phyloP scores from a whole-genome alignment of 2,113 vertebrate genomes.

The Pan troglodytes region DNA sequence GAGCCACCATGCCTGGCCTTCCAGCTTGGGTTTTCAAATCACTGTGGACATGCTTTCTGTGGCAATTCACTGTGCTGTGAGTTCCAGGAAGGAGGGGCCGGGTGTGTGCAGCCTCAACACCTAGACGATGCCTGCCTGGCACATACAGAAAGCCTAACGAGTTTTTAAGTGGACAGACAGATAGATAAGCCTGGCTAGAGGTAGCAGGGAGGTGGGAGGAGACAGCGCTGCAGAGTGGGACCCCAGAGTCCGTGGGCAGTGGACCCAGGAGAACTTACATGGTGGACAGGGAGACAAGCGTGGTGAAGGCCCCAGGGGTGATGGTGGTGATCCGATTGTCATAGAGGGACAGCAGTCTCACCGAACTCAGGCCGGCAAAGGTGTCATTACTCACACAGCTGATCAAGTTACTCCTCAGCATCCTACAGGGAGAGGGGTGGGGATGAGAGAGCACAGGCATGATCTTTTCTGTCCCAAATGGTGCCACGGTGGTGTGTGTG shows the following conservation, averaged over 20 bases:
- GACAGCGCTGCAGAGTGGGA: background rate
- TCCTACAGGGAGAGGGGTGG: slow-evolving; percentile 82
- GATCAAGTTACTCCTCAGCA: slow-evolving; percentile 97
- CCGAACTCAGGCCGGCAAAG: slow-evolving; percentile 95
- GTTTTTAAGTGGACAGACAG: background rate
- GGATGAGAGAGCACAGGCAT: no score
- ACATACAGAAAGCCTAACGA: background rate
- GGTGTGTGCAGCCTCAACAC: background rate
- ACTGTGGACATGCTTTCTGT: background rate
- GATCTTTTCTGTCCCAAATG: accelerated
- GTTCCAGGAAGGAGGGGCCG: background rate
- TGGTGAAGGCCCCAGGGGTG: slow-evolving; percentile 95
- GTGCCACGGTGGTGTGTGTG: background rate
- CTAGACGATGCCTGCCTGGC: background rate
- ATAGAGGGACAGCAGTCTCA: slow-evolving; percentile 96
- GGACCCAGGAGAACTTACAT: slow-evolving; percentile 88
- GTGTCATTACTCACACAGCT: slow-evolving; percentile 96
- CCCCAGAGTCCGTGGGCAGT: background rate
- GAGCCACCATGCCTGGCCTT: no score
- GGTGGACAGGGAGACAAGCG: slow-evolving; percentile 96
- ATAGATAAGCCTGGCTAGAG: background rate
- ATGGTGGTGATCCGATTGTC: slow-evolving; percentile 97
- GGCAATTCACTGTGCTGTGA: background rate
- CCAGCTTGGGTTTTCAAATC: background rate
- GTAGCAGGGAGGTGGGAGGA: background rate